A percentile compares a stretch with the other conserved stretches of the same genome.
phyloP scores from a whole-genome alignment of 2,797 vertebrate species.

The Semotilus atromaculatus region DNA sequence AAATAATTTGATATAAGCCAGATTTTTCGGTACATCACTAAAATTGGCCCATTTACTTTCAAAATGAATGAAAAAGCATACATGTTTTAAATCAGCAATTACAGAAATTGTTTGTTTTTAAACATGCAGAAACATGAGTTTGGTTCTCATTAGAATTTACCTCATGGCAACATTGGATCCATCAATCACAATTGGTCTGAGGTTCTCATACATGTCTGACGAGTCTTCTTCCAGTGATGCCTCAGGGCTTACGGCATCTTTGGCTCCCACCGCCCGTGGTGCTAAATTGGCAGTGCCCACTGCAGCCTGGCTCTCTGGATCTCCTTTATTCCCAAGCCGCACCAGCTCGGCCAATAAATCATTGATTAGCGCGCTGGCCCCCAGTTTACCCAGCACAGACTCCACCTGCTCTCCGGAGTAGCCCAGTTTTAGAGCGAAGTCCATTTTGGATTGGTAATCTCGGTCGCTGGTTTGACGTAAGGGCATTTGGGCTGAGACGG shows the following conservation, averaged over 20 bases:
- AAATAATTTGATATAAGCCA: neutral
- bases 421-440: conserved; percentile 97
- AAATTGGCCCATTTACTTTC: neutral
- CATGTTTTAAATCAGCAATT: neutral
- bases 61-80: neutral
- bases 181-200: conserved; percentile 95
- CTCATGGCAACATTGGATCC: conserved; percentile 99
- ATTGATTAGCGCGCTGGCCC: conserved; percentile 92
- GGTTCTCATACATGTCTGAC: conserved; percentile 88
- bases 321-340: conserved; percentile 93
- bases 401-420: conserved; percentile 95
- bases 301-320: conserved; percentile 84
- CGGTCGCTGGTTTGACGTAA: conserved; percentile 74
- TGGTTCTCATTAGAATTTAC: conserved; percentile 66
- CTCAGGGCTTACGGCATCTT: conserved; percentile 89
- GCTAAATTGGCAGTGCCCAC: conserved; percentile 69
- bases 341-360: conserved; percentile 95
- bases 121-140: neutral
- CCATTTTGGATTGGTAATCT: conserved; percentile 96
- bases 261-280: conserved; percentile 80
- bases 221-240: conserved; percentile 92
- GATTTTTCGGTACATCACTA: neutral
- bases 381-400: conserved; percentile 92
- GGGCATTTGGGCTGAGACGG: conserved; percentile 62
- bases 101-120: neutral